A percentile compares a stretch with the other conserved stretches of the same genome.
Evolutionary conservation across 2,888 invertebrate species (phyloP).

Genomic region (Ceriagrion tenellum): DNA sequence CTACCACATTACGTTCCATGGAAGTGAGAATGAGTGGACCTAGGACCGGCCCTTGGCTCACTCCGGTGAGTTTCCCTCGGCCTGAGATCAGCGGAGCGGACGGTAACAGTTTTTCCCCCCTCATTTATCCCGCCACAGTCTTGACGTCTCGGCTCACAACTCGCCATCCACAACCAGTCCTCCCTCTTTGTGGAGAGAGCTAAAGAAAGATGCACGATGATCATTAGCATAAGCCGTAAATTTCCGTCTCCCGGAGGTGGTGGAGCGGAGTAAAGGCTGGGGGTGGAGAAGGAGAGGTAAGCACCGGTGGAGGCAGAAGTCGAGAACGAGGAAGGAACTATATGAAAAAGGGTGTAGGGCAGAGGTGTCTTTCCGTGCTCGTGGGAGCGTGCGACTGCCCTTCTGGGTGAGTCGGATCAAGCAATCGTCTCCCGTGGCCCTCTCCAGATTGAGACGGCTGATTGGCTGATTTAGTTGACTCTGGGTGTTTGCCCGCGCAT

Average conservation of each 20-base stretch:
- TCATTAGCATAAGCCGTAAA: constrained; percentile 66
- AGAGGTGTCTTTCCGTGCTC: too few species aligned
- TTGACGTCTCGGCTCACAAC: constrained; percentile 15
- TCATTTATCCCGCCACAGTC: background rate
- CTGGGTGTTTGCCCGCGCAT: background rate
- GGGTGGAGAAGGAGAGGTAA: background rate
- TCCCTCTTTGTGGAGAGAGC: background rate
- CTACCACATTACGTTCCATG: too few species aligned
- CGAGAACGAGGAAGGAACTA: background rate
- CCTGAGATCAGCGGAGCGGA: background rate
- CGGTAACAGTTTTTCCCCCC: background rate
- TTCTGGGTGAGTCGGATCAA: background rate
- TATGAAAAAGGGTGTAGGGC: background rate
- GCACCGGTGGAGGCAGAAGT: background rate
- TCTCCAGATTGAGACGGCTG: constrained; percentile 28
- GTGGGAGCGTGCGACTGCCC: too few species aligned
- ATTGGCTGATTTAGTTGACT: constrained; percentile 52
- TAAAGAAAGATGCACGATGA: constrained; percentile 57
- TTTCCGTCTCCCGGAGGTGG: constrained; percentile 30
- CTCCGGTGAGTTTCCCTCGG: too few species aligned
- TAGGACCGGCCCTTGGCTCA: too few species aligned
- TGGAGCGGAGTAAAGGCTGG: background rate
- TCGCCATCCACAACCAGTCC: constrained; percentile 38
- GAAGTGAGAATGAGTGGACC: too few species aligned
- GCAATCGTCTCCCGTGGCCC: background rate